phyloP scores from a whole-genome alignment of 2,113 vertebrate genomes.

The Struthio camelus region DNA sequence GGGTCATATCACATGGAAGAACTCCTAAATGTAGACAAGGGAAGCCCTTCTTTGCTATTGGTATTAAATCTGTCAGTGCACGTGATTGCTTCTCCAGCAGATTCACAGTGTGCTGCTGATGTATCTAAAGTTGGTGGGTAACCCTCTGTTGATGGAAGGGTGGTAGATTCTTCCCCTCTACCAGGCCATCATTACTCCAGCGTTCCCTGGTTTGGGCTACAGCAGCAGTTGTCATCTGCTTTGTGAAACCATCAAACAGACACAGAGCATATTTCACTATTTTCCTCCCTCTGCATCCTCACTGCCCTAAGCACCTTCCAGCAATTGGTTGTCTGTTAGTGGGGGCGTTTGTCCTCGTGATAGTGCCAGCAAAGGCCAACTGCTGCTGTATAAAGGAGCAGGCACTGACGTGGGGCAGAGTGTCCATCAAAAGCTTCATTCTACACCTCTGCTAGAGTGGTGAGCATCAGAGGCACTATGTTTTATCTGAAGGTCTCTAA shows the following conservation, averaged over 20 bases:
- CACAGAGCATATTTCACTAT: background rate
- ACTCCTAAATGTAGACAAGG: background rate
- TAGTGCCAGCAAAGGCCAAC: background rate
- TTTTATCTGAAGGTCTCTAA: background rate
- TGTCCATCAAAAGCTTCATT: background rate
- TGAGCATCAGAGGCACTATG: background rate
- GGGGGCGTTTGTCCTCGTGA: accelerated
- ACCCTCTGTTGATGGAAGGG: background rate
- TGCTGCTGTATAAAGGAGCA: background rate
- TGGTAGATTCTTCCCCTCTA: background rate
- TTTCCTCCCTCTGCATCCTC: background rate
- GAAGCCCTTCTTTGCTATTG: background rate
- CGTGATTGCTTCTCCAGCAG: accelerated
- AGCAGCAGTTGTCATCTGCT: accelerated
- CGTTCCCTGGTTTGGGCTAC: background rate
- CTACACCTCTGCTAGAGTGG: accelerated
- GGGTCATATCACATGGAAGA: background rate
- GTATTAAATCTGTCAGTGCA: background rate
- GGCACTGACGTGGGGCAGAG: background rate
- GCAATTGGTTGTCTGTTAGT: background rate
- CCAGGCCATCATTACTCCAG: accelerated
- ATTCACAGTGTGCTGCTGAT: accelerated
- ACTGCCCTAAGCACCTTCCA: background rate
- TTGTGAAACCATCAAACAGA: background rate
- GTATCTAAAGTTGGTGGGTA: accelerated